These are phyloP conservation scores for Andrena flavipes DNA, from an alignment of 2,888 invertebrate species.

Conservation along the genomic window DNA sequence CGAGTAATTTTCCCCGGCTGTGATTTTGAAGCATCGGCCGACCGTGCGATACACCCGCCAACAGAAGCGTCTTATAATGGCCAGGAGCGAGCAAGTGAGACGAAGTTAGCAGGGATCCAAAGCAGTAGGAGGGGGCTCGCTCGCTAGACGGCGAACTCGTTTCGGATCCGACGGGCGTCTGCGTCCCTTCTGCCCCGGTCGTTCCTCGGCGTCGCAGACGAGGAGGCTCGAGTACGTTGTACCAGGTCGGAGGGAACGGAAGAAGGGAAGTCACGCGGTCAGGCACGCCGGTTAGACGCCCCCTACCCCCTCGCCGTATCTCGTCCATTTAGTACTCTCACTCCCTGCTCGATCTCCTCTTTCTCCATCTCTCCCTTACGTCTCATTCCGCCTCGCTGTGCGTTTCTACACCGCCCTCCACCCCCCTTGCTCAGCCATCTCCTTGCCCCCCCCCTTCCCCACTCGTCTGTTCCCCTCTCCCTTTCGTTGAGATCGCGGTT, in stretches of 20 bases:
- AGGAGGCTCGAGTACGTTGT: constrained; percentile 64
- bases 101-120: background rate
- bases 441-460: background rate
- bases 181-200: constrained; percentile 53
- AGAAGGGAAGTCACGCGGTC: constrained; percentile 75
- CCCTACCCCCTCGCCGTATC: constrained; percentile 5
- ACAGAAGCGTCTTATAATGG: constrained; percentile 55
- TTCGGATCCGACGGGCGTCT: constrained; percentile 48
- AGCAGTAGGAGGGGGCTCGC: background rate
- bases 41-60: constrained; percentile 31
- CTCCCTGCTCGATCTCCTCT: constrained; percentile 1
- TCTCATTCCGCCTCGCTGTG: constrained; percentile 27
- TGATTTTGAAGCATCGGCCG: constrained; percentile 56
- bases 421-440: background rate
- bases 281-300: constrained; percentile 69
- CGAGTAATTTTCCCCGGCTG: constrained; percentile 52
- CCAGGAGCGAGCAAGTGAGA: constrained; percentile 25
- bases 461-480: constrained; percentile 12
- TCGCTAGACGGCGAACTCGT: constrained; percentile 61
- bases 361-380: constrained; percentile 10
- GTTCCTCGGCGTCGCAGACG: constrained; percentile 59
- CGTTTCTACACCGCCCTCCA: background rate
- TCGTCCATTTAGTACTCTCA: constrained; percentile 48
- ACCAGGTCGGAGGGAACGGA: constrained; percentile 67
- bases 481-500: background rate